Base-by-base conservation (phyloP, 2,113 vertebrate genomes). In the Scomber colias region DNA sequence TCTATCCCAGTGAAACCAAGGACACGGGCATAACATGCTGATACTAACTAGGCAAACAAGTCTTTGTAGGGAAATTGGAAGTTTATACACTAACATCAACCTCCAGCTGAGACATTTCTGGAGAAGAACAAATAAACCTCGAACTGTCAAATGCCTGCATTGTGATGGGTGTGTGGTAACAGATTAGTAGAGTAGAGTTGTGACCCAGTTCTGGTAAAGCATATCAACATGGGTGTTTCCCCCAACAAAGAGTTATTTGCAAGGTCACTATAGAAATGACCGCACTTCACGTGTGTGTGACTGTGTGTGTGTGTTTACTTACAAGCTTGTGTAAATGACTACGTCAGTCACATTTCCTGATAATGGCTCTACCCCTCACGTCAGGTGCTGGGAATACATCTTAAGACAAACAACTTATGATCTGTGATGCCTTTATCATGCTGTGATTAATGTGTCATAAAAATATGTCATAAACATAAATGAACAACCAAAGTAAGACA, bases 241-340 rank as follows among this genome's bases (percentile, higher is more conserved):
- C 53, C 46, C 40, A 83, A 63, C 67, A 73, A 62, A 50, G 61
- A 40, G 1, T 71, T 17, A 59, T 65, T 53, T 31, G 70, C 56
- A 85, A 76, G 63, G 50, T 79, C 48, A 30, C 19, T 2, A n/a
- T 3, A 71, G 48, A 74, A 57, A 4, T 62, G n/a, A 63, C 69
- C 21, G 59, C 11, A 56, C 15, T 19, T 44, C 14, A 4, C 35
- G 35, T 40, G 35, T 40, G 16, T 54, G 53, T 54, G 3, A 15
- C 14, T 15, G 40, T 45, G 54, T 80, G 62, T 51, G 49, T 63
- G 53, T 73, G 21, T 53, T 10, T 72, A n/a, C 30, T 4, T 19
- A 13, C 5, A 2, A 10, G 16, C 19, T 21, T 55, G 24, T 17
- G 19, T n/a, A 5, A 19, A 2, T 48, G 3, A 12, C 2, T 6